These are phyloP conservation scores for Hirtodrosophila duncani DNA, from an alignment of 2,888 invertebrate species.

Conservation along the genomic window DNA sequence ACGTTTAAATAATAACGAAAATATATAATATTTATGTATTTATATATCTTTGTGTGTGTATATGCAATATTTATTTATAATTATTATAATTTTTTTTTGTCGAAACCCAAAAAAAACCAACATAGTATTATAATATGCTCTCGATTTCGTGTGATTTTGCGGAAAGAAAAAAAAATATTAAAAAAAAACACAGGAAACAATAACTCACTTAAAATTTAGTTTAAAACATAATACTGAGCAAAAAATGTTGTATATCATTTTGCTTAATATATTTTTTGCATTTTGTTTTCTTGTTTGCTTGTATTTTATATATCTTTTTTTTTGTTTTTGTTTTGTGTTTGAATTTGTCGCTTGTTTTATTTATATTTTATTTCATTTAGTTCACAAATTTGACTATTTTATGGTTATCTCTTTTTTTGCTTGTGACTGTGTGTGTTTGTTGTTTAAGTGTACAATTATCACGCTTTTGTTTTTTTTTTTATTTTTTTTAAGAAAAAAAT, in stretches of 20 bases:
- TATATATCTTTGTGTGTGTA: conserved; percentile 13
- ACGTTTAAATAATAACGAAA: conserved; percentile 29
- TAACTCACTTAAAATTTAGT: conserved; percentile 75
- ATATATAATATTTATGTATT: conserved; percentile 17
- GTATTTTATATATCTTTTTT: conserved; percentile 30
- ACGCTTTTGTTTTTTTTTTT: conserved; percentile 46
- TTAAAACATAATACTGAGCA: conserved; percentile 78
- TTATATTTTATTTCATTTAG: conserved; percentile 34
- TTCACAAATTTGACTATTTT: conserved; percentile 62
- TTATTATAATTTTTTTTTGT: conserved; percentile 8
- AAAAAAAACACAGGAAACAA: conserved; percentile 55
- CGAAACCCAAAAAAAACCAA: conserved; percentile 2
- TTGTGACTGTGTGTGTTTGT: conserved; percentile 48
- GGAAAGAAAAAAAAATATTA: conserved; percentile 27
- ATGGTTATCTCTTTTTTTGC: conserved; percentile 21
- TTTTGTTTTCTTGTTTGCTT: conserved; percentile 24
- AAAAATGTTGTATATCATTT: conserved; percentile 68
- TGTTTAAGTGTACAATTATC: conserved; percentile 43
- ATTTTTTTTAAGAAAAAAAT: conserved; percentile 26
- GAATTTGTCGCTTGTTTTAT: conserved; percentile 16
- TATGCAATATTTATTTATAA: conserved; percentile 6
- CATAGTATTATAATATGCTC: conserved; percentile 19
- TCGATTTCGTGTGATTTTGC: no score
- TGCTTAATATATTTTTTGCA: conserved; percentile 40
- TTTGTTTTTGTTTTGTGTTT: conserved; percentile 33